Evolutionary conservation across 2,888 invertebrate genomes (phyloP).

Genomic region (Chesias legatella): DNA sequence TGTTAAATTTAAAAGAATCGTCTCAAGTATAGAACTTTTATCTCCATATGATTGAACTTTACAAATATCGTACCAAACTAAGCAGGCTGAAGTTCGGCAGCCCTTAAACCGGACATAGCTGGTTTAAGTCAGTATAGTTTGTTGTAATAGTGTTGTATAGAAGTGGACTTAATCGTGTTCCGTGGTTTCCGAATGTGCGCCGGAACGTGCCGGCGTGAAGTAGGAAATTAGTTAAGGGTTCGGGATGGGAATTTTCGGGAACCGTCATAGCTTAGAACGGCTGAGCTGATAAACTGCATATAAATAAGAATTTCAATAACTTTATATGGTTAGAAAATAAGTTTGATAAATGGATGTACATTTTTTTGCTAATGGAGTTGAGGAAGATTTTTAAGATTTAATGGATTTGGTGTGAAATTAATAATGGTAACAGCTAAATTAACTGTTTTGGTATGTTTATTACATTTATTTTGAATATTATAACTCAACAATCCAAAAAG

Average conservation of each 20-base stretch:
- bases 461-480: too few species aligned
- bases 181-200: conserved; percentile 51
- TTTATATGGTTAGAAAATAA: too few species aligned
- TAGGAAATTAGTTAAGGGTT: conserved; percentile 45
- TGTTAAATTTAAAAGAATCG: too few species aligned
- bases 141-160: conserved; percentile 50
- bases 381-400: too few species aligned
- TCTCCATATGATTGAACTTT: conserved; percentile 11
- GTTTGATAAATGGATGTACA: too few species aligned
- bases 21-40: background rate
- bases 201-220: conserved; percentile 43
- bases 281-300: too few species aligned
- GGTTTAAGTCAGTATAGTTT: conserved; percentile 42
- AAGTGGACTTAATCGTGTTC: conserved; percentile 55
- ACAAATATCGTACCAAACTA: conserved; percentile 19
- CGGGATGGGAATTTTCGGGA: conserved; percentile 25
- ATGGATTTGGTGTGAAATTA: too few species aligned
- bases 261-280: conserved; percentile 9
- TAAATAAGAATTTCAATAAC: too few species aligned
- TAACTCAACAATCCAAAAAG: too few species aligned
- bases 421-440: too few species aligned
- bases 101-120: conserved; percentile 35
- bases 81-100: conserved; percentile 34
- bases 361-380: too few species aligned
- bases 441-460: too few species aligned